A percentile compares a stretch with the other conserved stretches of the same genome.
phyloP scores from a whole-genome alignment of 2,888 invertebrate genomes.

The Rhorus exstirpatorius region DNA sequence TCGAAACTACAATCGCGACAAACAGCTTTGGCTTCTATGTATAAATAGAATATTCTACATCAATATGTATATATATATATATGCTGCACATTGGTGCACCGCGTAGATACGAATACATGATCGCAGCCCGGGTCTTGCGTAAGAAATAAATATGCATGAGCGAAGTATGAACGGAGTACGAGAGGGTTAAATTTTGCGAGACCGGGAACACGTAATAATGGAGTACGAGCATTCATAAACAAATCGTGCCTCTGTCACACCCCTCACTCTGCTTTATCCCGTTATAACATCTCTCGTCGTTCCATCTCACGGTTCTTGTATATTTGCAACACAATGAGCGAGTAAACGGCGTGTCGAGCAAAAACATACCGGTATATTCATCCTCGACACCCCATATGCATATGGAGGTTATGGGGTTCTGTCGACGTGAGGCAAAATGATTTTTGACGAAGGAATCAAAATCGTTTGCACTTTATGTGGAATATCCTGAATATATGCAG shows the following conservation, averaged over 20 bases:
- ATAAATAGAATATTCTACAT: too few relatives aligned
- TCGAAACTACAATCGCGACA: too few relatives aligned
- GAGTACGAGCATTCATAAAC: slow-evolving; percentile 69
- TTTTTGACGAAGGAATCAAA: not conserved
- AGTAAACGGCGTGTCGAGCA: slow-evolving; percentile 60
- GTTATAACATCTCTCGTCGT: slow-evolving; percentile 8
- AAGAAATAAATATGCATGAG: slow-evolving; percentile 66
- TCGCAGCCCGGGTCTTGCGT: slow-evolving; percentile 28
- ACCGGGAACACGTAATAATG: slow-evolving; percentile 44
- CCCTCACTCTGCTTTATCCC: not conserved
- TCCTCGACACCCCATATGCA: not conserved
- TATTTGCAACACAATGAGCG: slow-evolving; percentile 70
- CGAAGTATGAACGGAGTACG: slow-evolving; percentile 24
- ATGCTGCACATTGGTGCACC: not conserved
- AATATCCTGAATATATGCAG: not conserved
- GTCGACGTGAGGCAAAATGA: not conserved
- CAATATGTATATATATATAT: not conserved
- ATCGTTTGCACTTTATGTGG: not conserved
- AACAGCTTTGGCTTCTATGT: not conserved
- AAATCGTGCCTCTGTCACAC: slow-evolving; percentile 54
- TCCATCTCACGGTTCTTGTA: slow-evolving; percentile 33
- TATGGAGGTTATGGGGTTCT: not conserved
- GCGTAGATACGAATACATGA: not conserved
- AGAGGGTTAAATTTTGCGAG: slow-evolving; percentile 3
- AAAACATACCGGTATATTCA: slow-evolving; percentile 40